Base-by-base conservation (phyloP, 2,888 invertebrate genomes). In the Dicycla oo region DNA sequence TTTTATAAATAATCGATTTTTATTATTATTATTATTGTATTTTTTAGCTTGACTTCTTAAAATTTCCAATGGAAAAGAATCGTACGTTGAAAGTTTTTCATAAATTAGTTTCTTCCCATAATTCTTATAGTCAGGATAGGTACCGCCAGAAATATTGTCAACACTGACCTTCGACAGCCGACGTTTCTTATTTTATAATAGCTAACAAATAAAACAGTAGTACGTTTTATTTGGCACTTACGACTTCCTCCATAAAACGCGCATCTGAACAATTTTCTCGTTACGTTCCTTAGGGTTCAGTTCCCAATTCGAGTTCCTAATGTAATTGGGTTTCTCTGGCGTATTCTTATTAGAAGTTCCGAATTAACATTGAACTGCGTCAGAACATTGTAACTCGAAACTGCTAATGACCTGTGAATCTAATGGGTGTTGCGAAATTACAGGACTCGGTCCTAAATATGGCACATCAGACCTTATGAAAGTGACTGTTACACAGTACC, bases 301-400 rank as follows among this genome's bases (percentile, higher is more conserved):
- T 60, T 49, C 23, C 20, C 47, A 51, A 71, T 60, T 58, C n/a
- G 38, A 38, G 65, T 43, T 23, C 61, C 38, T 77, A 79, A 77
- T 81, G 82, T 67, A 66, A 79, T 79, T 77, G 82, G 60, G 60
- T 72, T 30, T 60, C 64, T 54, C 77, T 64, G 18, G 82, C 51
- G 49, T 64, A 67, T 72, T 64, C 66, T 67, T 66, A 77, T 79
- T 62, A 76, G 65, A 65, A 71, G 63, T 71, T 63, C 53, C 51
- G 38, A 5, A 66, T 63, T 66, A 64, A 63, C 64, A 64, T 75
- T 67, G 75, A 13, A 23, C 23, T 49, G 51, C 11, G 23, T 38
- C 53, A 34, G 58, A 30, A 43, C 26, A 63, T 78, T 80, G 61
- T 60, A 30, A 68, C 30, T 54, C 49, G 67, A 56, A 67, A 63